phyloP scores from a whole-genome alignment of 2,797 vertebrate species.

The Mormyrops attenuatus region DNA sequence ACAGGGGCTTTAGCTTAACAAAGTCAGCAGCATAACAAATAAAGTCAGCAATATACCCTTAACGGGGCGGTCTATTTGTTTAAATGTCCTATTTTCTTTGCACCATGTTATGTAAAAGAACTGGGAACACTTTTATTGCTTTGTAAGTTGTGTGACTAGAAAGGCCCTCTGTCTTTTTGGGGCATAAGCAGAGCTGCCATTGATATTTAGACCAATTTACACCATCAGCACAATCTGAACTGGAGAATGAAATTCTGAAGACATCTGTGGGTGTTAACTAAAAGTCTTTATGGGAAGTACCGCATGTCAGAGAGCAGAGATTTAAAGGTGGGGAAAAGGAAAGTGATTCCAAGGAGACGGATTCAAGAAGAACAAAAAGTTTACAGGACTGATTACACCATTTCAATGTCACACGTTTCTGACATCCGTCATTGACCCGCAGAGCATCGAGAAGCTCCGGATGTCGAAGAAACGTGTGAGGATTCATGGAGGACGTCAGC shows the following conservation, averaged over 20 bases:
- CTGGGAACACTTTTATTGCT: neutral
- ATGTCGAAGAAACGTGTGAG: neutral
- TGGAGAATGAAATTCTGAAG: neutral
- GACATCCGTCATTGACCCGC: neutral
- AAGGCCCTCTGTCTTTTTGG: neutral
- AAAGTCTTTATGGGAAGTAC: neutral
- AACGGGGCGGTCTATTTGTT: conserved; percentile 45
- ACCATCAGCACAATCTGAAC: neutral
- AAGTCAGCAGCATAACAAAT: neutral
- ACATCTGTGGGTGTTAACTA: neutral
- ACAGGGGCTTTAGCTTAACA: neutral
- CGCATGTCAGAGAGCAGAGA: neutral
- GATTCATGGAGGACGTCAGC: neutral
- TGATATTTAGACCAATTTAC: neutral
- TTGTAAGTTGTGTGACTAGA: neutral
- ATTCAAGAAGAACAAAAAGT: neutral
- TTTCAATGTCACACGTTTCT: neutral
- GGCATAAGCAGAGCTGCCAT: neutral
- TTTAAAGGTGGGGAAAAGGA: neutral
- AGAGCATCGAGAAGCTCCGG: neutral
- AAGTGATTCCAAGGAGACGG: neutral
- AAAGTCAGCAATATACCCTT: conserved; percentile 65
- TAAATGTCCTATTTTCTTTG: neutral
- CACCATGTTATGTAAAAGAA: neutral
- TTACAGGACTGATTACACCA: neutral